phyloP scores from a whole-genome alignment of 2,113 vertebrate species.

The Meriones unguiculatus region DNA sequence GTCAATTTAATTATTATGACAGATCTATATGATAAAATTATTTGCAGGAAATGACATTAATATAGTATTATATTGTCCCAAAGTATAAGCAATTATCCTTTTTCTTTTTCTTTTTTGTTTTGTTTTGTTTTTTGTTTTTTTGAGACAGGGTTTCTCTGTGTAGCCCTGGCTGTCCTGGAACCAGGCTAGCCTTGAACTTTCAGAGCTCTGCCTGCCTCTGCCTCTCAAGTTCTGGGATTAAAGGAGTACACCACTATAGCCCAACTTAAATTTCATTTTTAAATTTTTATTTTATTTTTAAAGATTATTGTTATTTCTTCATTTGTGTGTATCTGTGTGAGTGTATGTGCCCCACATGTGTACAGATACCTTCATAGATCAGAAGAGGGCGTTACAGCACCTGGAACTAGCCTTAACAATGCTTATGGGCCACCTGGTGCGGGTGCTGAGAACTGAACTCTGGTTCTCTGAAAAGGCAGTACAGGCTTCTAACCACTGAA shows the following conservation, averaged over 20 bases:
- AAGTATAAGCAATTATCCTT: background rate
- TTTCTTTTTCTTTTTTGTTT: background rate
- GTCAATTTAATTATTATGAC: conserved; percentile 29
- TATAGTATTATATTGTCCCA: conserved; percentile 38
- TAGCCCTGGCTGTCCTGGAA: background rate
- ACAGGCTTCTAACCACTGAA: background rate
- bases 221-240: background rate
- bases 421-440: background rate
- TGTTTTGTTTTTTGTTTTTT: background rate
- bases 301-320: background rate
- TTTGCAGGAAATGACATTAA: conserved; percentile 33
- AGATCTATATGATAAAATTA: conserved; percentile 27
- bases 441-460: background rate
- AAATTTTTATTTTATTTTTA: background rate
- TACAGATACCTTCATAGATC: background rate
- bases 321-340: background rate
- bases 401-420: background rate
- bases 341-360: background rate
- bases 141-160: background rate
- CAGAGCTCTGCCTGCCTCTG: background rate
- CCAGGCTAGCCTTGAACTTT: too few species aligned
- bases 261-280: background rate
- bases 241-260: background rate
- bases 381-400: background rate
- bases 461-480: background rate